These are phyloP conservation scores for Doryteuthis pealeii DNA, from an alignment of 1,140 invertebrate species.

Conservation along the genomic window DNA sequence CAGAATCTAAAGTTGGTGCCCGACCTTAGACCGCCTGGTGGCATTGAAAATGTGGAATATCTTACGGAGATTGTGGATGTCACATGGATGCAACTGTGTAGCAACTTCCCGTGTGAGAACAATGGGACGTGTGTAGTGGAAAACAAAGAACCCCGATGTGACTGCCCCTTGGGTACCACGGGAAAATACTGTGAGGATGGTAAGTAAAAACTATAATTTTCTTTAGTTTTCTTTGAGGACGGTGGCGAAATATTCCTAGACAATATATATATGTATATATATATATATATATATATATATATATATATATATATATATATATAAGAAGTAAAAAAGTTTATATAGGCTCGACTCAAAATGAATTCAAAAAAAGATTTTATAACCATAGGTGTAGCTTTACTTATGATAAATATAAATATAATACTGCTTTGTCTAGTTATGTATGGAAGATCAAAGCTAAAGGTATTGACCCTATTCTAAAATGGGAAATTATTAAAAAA, in stretches of 20 bases:
- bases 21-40: not conserved
- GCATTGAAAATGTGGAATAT: not conserved
- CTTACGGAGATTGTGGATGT: slow-evolving; percentile 1
- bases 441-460: too few relatives aligned
- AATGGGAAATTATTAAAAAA: too few relatives aligned
- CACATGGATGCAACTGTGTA: slow-evolving; percentile 53
- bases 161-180: slow-evolving; percentile 40
- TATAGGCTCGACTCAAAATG: too few relatives aligned
- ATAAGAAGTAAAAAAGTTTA: too few relatives aligned
- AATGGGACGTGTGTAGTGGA: slow-evolving; percentile 41
- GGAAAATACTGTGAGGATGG: slow-evolving; percentile 44
- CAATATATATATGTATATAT: not conserved
- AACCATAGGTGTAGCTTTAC: too few relatives aligned
- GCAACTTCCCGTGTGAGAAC: slow-evolving; percentile 37
- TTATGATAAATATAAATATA: not conserved
- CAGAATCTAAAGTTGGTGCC: not conserved
- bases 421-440: too few relatives aligned
- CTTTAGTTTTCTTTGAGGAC: not conserved
- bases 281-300: not conserved
- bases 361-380: too few relatives aligned
- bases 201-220: slow-evolving; percentile 21
- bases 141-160: slow-evolving; percentile 29
- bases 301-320: too few relatives aligned
- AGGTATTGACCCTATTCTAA: too few relatives aligned
- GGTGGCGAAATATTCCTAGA: too few relatives aligned